Conservation (phyloP, 2,113 vertebrate genomes). For the Naja naja region DNA sequence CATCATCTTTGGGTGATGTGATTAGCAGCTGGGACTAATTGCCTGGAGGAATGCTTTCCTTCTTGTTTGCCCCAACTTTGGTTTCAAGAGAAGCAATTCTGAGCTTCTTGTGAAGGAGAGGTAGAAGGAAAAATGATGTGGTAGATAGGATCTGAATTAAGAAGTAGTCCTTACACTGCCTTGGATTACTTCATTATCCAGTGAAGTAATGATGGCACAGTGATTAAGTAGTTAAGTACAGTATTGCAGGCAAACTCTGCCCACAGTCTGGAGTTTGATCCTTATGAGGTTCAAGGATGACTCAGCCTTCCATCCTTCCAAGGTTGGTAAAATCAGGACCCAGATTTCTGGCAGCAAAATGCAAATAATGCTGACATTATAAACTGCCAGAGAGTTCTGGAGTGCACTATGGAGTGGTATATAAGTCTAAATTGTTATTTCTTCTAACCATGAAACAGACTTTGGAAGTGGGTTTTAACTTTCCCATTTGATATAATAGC, state of each 20-base stretch:
- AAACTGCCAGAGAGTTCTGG: too few relatives aligned
- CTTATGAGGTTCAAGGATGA: too few relatives aligned
- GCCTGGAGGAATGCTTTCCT: conserved; percentile 37
- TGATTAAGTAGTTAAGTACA: too few relatives aligned
- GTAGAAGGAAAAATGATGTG: not conserved
- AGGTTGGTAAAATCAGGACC: too few relatives aligned
- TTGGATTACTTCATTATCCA: not conserved
- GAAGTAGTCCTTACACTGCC: not conserved
- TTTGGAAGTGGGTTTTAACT: not conserved
- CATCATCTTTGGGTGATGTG: conserved; percentile 49
- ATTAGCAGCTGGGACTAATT: conserved; percentile 59
- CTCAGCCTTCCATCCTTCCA: too few relatives aligned
- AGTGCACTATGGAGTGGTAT: too few relatives aligned
- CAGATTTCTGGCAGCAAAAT: too few relatives aligned
- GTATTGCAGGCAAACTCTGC: too few relatives aligned
- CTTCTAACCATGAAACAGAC: not conserved
- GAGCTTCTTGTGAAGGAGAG: conserved; percentile 29
- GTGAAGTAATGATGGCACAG: too few relatives aligned
- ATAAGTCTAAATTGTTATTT: not conserved
- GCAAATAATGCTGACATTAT: too few relatives aligned
- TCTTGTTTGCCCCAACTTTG: conserved; percentile 21
- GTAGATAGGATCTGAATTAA: not conserved
- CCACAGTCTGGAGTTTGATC: too few relatives aligned
- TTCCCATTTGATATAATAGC: not conserved
- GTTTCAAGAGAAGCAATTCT: conserved; percentile 27